These are phyloP conservation scores for Odocoileus hemionus DNA, from an alignment of 2,113 vertebrate genomes.

Conservation along the genomic window DNA sequence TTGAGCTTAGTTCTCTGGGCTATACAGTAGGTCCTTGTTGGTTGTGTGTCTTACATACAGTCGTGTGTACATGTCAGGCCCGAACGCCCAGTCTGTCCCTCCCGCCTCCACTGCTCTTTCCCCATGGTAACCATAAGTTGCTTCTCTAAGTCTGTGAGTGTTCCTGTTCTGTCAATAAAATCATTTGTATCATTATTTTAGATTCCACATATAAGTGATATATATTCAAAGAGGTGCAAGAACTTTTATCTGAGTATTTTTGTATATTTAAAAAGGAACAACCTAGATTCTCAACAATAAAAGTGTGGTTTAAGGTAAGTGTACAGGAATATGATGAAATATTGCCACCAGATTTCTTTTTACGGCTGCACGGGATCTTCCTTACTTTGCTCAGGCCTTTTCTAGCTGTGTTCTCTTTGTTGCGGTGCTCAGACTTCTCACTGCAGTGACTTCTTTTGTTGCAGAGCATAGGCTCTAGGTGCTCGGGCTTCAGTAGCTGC, in stretches of 20 bases:
- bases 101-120: neutral
- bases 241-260: neutral
- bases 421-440: neutral
- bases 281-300: neutral
- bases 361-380: neutral
- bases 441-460: neutral
- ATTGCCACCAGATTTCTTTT: neutral
- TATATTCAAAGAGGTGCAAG: neutral
- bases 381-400: neutral
- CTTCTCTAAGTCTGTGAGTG: neutral
- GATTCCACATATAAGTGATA: neutral
- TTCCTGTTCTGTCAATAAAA: neutral
- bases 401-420: neutral
- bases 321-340: neutral
- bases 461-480: neutral
- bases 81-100: neutral
- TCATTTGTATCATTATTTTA: neutral
- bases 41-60: neutral
- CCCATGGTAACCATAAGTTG: neutral
- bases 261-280: neutral
- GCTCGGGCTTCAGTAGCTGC: fast-evolving
- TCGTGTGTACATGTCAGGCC: neutral
- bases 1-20: neutral
- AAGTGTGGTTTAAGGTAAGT: neutral
- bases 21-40: neutral